Evolutionary conservation across 2,797 vertebrate genomes (phyloP).

Genomic region (Rhabdophis nuchalis): DNA sequence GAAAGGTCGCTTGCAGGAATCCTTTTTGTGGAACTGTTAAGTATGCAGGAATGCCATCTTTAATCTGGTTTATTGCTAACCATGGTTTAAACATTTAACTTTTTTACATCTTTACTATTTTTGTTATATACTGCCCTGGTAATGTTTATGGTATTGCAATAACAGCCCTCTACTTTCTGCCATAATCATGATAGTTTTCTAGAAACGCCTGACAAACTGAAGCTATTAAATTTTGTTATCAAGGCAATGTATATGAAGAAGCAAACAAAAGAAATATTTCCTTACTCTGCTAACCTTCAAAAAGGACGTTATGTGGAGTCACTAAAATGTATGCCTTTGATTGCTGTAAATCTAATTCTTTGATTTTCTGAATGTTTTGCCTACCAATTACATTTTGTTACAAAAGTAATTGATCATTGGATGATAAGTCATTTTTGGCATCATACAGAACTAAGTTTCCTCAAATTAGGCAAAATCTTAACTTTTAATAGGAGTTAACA

Average conservation of each 20-base stretch:
- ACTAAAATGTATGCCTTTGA: not conserved
- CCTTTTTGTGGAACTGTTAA: not conserved
- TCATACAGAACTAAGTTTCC: not conserved
- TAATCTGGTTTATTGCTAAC: not conserved
- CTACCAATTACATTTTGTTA: not conserved
- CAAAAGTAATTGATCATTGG: not conserved
- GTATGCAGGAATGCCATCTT: not conserved
- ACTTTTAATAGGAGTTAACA: not conserved
- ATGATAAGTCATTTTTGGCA: not conserved
- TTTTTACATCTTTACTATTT: not conserved
- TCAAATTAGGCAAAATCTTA: not conserved
- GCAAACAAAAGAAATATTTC: not conserved
- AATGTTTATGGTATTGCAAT: not conserved
- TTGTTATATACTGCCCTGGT: not conserved
- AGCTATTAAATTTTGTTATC: not conserved
- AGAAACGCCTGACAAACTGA: not conserved
- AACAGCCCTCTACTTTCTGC: not conserved
- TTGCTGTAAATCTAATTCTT: not conserved
- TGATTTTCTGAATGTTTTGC: not conserved
- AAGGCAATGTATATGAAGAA: not conserved
- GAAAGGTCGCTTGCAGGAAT: not conserved
- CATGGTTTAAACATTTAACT: not conserved
- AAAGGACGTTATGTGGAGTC: not conserved
- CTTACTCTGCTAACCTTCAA: not conserved
- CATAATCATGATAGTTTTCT: not conserved